Conservation (phyloP, 2,797 vertebrate genomes). For the Pogoniulus pusillus region DNA sequence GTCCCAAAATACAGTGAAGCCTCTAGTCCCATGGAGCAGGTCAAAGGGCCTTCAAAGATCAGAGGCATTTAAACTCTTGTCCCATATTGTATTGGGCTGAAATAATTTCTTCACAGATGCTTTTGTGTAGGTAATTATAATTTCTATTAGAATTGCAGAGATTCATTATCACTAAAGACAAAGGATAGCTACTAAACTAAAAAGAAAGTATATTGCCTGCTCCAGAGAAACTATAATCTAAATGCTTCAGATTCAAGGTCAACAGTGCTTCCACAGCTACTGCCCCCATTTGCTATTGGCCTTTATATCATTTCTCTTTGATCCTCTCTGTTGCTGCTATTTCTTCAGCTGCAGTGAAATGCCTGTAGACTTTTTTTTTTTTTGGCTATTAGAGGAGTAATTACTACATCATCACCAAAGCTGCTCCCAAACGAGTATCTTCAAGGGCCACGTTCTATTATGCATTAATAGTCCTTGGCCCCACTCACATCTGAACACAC, state of each 20-base stretch:
- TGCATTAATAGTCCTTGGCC: background rate
- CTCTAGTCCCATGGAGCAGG: background rate
- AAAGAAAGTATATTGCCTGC: background rate
- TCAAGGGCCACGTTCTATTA: background rate
- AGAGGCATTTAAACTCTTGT: background rate
- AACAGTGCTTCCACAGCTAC: background rate
- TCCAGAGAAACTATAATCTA: background rate
- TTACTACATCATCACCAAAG: background rate
- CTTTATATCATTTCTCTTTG: background rate
- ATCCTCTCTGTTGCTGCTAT: background rate
- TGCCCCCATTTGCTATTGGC: background rate
- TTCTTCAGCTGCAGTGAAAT: slow-evolving; percentile 19
- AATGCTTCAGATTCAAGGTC: background rate
- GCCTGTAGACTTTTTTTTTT: background rate
- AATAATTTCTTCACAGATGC: background rate
- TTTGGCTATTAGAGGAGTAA: background rate
- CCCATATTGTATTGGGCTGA: background rate
- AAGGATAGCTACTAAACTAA: background rate
- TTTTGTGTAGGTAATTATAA: background rate
- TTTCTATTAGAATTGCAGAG: background rate
- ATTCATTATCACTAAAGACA: background rate
- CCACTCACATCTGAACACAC: background rate
- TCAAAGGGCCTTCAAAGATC: background rate
- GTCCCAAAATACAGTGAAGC: background rate
- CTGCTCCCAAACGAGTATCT: background rate